Percentiles rank a stretch among this genome's conserved stretches.
Evolutionary conservation across 1,140 invertebrate genomes (phyloP).

Genomic region (Potamilus streckersoni): DNA sequence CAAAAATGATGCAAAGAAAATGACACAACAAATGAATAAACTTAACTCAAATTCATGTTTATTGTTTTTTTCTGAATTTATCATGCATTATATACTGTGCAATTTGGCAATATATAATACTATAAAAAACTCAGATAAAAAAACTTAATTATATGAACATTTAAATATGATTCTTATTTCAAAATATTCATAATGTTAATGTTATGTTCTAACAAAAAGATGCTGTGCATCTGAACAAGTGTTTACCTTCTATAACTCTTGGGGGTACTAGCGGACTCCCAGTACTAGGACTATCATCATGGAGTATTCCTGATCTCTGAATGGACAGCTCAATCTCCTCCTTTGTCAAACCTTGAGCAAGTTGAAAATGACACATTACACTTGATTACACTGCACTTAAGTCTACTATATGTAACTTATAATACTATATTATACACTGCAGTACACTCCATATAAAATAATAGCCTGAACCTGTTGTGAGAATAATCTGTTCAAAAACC

Average conservation of each 20-base stretch:
- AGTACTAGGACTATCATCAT: slow-evolving; percentile 4
- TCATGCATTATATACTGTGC: too few relatives aligned
- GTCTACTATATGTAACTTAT: background rate
- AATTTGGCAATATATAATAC: too few relatives aligned
- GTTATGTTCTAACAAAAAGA: background rate
- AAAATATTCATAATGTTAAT: background rate
- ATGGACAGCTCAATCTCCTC: slow-evolving; percentile 54
- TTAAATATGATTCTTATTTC: background rate
- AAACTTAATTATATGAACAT: too few relatives aligned
- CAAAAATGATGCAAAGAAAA: too few relatives aligned
- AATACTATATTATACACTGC: background rate
- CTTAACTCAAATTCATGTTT: too few relatives aligned
- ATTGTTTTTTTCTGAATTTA: too few relatives aligned
- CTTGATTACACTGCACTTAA: background rate
- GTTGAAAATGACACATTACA: background rate
- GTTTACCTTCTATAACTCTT: background rate
- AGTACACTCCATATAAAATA: background rate
- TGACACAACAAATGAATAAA: too few relatives aligned
- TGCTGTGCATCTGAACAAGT: background rate
- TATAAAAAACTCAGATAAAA: too few relatives aligned
- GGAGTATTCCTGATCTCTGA: slow-evolving; percentile 40
- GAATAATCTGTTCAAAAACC: background rate
- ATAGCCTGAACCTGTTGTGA: background rate
- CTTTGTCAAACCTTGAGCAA: slow-evolving; percentile 42
- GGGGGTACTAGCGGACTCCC: background rate